Evolutionary conservation across 2,113 vertebrate species (phyloP), one percentile per base, ranked within the genome.

Genomic region (Eudyptes chrysolophus): DNA sequence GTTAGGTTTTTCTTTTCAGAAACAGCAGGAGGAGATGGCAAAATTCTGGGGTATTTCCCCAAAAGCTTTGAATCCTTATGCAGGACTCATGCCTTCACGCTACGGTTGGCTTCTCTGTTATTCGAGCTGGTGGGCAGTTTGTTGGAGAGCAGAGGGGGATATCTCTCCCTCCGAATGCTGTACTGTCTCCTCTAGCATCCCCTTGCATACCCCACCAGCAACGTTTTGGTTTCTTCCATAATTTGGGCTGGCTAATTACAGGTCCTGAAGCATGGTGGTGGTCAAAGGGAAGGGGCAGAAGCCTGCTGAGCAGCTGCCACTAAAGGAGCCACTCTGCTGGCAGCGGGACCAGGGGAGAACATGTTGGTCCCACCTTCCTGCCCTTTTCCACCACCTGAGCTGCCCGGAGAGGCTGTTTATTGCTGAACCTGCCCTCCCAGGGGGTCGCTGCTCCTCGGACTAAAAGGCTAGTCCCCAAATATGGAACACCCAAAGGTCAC

Each of bases 401-500:
- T 89, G 55, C 32, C 51, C 16, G 1, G 14, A 40, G 64, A 78
- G 36, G 26, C 30, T 94, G 77, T 82, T 92, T 89, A 74, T 57
- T 42, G 44, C 38, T 57, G 38, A 94, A 82, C 20, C 29, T 80
- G 13, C 57, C 29, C 38, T 92, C 15, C 20, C 30, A 64, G 49
- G 12, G 42, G 11, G 14, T 69, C 4, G 25, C 30, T 57, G 54
- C 58, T 84, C 46, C 64, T 77, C 2, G 1, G 9, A 66, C 51
- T 87, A 74, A 94, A 95, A 94, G 93, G 78, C 87, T 93, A 79
- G 66, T 77, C 68, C 44, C 82, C 84, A 74, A 44, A 96, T 90
- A 96, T 19, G 79, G 75, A 95, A 77, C 38, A 77, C 0, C 6
- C 18, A 95, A 96, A 97, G 94, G 89, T 97, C 94, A 95, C 38